Evolutionary conservation across 92 coral and sea anemone species (phyloP).

Genomic region (Umimayanthus kanabou): DNA sequence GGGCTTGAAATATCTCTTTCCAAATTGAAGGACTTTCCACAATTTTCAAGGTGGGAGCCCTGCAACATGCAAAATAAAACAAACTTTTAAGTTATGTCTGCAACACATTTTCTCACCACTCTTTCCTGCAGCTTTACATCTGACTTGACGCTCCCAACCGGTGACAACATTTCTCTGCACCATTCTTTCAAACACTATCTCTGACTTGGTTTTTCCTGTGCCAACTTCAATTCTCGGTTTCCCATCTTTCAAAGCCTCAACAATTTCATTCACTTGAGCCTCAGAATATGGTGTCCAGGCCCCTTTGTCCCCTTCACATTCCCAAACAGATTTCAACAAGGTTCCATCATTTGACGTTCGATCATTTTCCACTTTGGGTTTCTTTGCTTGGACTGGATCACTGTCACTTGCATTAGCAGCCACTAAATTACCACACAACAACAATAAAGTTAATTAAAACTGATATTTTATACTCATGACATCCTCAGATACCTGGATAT

Average conservation of each 20-base stretch:
- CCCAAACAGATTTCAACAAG: constrained; percentile 52
- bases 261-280: constrained; percentile 61
- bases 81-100: neutral
- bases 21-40: too few species aligned
- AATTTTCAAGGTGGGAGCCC: too few species aligned
- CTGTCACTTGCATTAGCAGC: neutral
- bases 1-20: too few species aligned
- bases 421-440: neutral
- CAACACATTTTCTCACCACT: constrained; percentile 31
- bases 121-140: constrained; percentile 68
- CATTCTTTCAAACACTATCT: constrained; percentile 83
- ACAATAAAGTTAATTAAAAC: neutral
- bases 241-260: constrained; percentile 67
- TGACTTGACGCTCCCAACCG: constrained; percentile 91
- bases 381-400: constrained; percentile 13
- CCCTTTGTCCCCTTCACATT: constrained; percentile 67
- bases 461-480: neutral
- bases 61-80: too few species aligned
- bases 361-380: constrained; percentile 4
- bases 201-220: constrained; percentile 57
- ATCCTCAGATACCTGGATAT: too few species aligned
- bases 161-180: constrained; percentile 84
- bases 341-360: neutral
- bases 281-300: constrained; percentile 71
- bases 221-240: constrained; percentile 58